Evolutionary conservation across 2,888 invertebrate genomes (phyloP), one percentile per base, ranked within the genome.

Genomic region (Muscina levida): DNA sequence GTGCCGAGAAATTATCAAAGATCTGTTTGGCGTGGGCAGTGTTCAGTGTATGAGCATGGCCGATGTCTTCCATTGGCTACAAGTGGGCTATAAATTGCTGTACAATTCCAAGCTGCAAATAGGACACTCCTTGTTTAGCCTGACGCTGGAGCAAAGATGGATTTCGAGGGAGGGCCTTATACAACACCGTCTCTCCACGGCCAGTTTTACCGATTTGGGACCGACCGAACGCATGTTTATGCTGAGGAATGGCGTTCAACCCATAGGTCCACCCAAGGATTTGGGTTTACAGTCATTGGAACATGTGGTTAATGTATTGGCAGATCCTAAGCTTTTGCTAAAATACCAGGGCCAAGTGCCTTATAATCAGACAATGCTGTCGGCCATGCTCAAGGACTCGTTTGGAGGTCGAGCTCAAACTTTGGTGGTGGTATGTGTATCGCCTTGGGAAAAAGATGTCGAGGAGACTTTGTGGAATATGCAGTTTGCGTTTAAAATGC

Each of bases 361-460:
- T 1, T 90, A 90, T 88, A 93, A 93, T 83, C 93, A 94, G 85
- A 94, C 94, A 39, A 93, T 94, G 48, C 89, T 95, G 39, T 94
- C 94, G 17, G 94, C 94, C 2, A 92, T 94, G 88, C 88, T 94
- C 0, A 92, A 94, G 89, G 95, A 95, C 87, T 94, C 95, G 1
- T 94, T 95, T 90, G 95, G 95, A 10, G 95, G 95, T 0, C 92
- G 95, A 85, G 94, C 95, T 1, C 94, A 94, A 85, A 95, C 95
- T 1, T 91, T 95, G 90, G 91, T 95, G 1, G 93, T 95, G 74
- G 93, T 95, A 71, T 95, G 95, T 84, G 92, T 95, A n/a, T 95
- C 95, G 51, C 94, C 95, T 13, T 91, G 94, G 80, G 92, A 94
- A 79, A 91, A 93, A 82, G 93, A 95, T 88, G 92, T 93, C 79